Conservation (phyloP, 2,888 invertebrate species). For the Trypoxylon attenuatum region DNA sequence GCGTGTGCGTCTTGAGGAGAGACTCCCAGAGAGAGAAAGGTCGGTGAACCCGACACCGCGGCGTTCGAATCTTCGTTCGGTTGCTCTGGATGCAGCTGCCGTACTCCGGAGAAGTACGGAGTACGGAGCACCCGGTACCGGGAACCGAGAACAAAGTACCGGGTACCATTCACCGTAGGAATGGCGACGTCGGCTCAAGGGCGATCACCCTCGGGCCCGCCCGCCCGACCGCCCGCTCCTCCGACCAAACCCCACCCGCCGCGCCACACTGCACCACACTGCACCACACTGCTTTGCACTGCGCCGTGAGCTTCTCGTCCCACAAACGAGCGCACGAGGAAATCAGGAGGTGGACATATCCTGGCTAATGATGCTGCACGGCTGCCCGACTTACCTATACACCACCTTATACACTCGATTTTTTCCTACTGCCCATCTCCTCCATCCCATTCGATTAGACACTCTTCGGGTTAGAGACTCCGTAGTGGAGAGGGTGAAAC, state of each 20-base stretch:
- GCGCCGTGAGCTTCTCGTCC: slow-evolving; percentile 33
- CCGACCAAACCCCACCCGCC: too few relatives aligned
- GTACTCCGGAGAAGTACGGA: slow-evolving; percentile 1
- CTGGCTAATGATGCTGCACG: slow-evolving; percentile 42
- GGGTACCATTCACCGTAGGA: slow-evolving; percentile 46
- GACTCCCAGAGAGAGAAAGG: slow-evolving; percentile 34
- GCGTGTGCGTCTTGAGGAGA: slow-evolving; percentile 18
- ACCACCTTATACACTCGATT: slow-evolving; percentile 31
- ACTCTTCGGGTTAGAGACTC: too few relatives aligned
- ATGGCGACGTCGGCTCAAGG: slow-evolving; percentile 31
- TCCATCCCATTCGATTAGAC: too few relatives aligned
- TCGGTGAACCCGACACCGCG: slow-evolving; percentile 40
- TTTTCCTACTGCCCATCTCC: too few relatives aligned
- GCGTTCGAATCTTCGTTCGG: slow-evolving; percentile 50
- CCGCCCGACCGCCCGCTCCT: too few relatives aligned
- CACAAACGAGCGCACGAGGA: slow-evolving; percentile 47
- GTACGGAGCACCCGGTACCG: slow-evolving; percentile 32
- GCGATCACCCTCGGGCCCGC: too few relatives aligned
- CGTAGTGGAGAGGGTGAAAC: too few relatives aligned
- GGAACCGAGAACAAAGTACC: slow-evolving; percentile 57
- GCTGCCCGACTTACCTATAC: slow-evolving; percentile 26
- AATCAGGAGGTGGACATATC: slow-evolving; percentile 44
- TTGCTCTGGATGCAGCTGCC: slow-evolving; percentile 27
- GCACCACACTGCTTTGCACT: too few relatives aligned
- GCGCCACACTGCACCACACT: too few relatives aligned